Evolutionary conservation across 2,797 vertebrate species (phyloP), one percentile per base, ranked within the genome.

Genomic region (Phataginus tetradactyla): DNA sequence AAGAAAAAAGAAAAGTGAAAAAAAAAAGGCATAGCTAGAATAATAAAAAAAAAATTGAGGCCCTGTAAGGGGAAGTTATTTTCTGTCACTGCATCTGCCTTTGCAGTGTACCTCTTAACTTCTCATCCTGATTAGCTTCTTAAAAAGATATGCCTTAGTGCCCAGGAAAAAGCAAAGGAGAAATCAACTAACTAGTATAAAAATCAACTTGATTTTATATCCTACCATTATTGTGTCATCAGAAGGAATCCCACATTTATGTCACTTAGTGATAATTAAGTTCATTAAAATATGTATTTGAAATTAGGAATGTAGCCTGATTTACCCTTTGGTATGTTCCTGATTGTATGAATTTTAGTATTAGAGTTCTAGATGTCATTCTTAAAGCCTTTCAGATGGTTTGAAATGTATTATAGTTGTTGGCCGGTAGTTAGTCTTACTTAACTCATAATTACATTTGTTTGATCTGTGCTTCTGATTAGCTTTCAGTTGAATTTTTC

Each of bases 221-320:
- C 27, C 49, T 93, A 5, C 37, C 14, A 53, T 51, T 34, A 75
- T 11, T 85, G 86, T 34, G 18, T 86, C 57, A 55, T 89, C 39
- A 80, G 42, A 93, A 96, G 57, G 69, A 91, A 92, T 72, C 14
- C 45, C 51, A 49, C 25, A 49, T 85, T 88, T 75, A 29, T 84
- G 20, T 92, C 78, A 91, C 64, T 96, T 86, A 71, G 55, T 95
- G 39, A 59, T 75, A 93, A 80, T 75, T 61, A 89, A 91, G 17
- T 57, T 94, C 71, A 92, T 88, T 95, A 81, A 86, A 86, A 79
- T 80, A 94, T 57, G 7, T 90, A 10, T 81, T 89, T 93, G 53
- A 64, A 95, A 86, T 86, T 75, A 90, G 69, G 49, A 95, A n/a
- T 78, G 64, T 88, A 78, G 49, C 53, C 21, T 75, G 5, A 92